A percentile compares a stretch with the other conserved stretches of the same genome.
Conservation (phyloP, 1,140 invertebrate genomes). For the Palaemon carinicauda region DNA sequence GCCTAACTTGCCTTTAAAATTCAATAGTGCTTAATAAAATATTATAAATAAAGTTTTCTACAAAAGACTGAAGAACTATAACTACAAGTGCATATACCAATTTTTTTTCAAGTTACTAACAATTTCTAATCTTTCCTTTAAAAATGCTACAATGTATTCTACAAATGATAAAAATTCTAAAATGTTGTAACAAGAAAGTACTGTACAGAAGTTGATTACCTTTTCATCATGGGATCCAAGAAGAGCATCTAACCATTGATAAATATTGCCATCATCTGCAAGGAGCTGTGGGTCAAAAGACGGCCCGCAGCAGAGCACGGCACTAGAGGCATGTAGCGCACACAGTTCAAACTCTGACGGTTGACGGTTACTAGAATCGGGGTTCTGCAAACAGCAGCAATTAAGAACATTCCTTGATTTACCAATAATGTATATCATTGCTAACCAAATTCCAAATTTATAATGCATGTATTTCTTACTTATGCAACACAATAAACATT, state of each 20-base stretch:
- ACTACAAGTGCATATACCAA: too few species aligned
- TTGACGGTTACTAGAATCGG: conserved; percentile 41
- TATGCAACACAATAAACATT: too few species aligned
- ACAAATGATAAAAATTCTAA: not conserved
- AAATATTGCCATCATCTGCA: conserved; percentile 88
- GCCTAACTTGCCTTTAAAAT: too few species aligned
- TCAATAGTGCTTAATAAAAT: too few species aligned
- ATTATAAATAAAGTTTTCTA: too few species aligned
- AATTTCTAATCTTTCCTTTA: too few species aligned
- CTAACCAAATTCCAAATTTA: too few species aligned
- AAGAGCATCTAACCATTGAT: conserved; percentile 91
- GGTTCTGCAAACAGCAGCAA: not conserved
- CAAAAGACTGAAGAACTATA: too few species aligned
- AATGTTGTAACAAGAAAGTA: not conserved
- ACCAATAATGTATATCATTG: too few species aligned
- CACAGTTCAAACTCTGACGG: conserved; percentile 73
- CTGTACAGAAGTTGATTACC: conserved; percentile 69
- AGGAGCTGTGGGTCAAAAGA: conserved; percentile 88
- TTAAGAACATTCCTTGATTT: not conserved
- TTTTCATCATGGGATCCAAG: conserved; percentile 87
- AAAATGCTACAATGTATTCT: too few species aligned
- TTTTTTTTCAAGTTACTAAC: too few species aligned
- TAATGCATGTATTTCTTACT: too few species aligned
- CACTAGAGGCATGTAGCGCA: conserved; percentile 87
- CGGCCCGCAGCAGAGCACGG: conserved; percentile 92